Evolutionary conservation across 1,140 invertebrate genomes (phyloP), one percentile per base, ranked within the genome.

Genomic region (Zelostemma sp.): DNA sequence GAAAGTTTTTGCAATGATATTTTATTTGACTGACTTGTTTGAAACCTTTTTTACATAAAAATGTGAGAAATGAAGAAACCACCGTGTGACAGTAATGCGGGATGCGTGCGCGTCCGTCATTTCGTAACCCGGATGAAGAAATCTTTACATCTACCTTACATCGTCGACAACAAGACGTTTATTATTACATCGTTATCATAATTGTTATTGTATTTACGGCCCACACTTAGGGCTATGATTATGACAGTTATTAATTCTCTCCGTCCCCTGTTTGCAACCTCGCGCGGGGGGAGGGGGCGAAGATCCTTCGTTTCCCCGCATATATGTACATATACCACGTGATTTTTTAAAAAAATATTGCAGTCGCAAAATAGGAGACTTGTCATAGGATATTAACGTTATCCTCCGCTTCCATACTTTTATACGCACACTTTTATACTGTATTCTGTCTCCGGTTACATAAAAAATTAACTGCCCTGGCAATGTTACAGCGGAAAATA

Each of bases 171-270:
- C 65, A 68, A 72, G 61, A 65, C 64, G 64, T 62, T 72, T 38
- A 62, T 60, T 43, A 57, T 65, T 65, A 65, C 47, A 54, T 56
- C 33, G 53, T 14, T 64, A 68, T 54, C 11, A 55, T 70, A 61
- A 49, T 61, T 65, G 64, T 68, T 68, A 72, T 68, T 72, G 56
- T 68, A 62, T 65, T 68, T 73, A 73, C 65, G 65, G n/a, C 65
- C 65, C 60, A 61, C 58, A 6, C 58, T 68, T 72, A 68, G 1
- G 47, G 0, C 53, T 72, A 72, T 72, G 70, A 68, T 72, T 72
- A 72, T 72, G 69, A 72, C 64, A 58, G 65, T 72, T 56, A 72
- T 60, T 57, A 60, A 64, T 56, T 6, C 19, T 58, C 28, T 61
- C 17, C 38, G 45, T 15, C n/a, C 35, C 49, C 48, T 33, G 14